A percentile compares a stretch with the other conserved stretches of the same genome.
Conservation (phyloP, 2,888 invertebrate species). For the Penaeus monodon region DNA sequence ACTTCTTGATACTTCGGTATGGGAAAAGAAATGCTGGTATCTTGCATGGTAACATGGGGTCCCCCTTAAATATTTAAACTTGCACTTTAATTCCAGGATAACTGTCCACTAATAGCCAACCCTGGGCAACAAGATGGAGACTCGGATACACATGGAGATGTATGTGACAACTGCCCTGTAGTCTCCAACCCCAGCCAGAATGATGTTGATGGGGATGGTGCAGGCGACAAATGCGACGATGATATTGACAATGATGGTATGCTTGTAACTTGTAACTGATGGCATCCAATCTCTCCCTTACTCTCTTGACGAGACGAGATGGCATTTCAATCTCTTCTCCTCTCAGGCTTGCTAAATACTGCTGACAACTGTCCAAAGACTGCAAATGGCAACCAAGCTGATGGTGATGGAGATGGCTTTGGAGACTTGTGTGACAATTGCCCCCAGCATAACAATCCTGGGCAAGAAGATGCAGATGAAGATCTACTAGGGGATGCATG, state of each 20-base stretch:
- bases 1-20: constrained; percentile 73
- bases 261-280: constrained; percentile 59
- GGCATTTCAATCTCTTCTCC: no score
- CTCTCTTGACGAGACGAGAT: no score
- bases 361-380: no score
- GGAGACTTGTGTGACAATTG: constrained; percentile 84
- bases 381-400: no score
- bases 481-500: no score
- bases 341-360: no score
- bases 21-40: constrained; percentile 75
- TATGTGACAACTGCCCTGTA: constrained; percentile 88
- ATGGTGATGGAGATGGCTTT: no score
- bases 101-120: constrained; percentile 88
- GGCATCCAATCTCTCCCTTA: constrained; percentile 61
- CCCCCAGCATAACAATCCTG: constrained; percentile 66
- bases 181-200: constrained; percentile 88
- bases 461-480: no score
- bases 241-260: constrained; percentile 75
- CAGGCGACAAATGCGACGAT: constrained; percentile 73
- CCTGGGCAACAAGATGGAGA: constrained; percentile 87
- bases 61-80: constrained; percentile 65
- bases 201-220: constrained; percentile 85
- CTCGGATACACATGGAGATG: constrained; percentile 87
- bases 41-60: constrained; percentile 75
- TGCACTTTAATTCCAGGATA: constrained; percentile 79